Evolutionary conservation across 53 echinoderm and acorn worm species (phyloP), one percentile per base, ranked within the genome.

Genomic region (Arbacia lixula): DNA sequence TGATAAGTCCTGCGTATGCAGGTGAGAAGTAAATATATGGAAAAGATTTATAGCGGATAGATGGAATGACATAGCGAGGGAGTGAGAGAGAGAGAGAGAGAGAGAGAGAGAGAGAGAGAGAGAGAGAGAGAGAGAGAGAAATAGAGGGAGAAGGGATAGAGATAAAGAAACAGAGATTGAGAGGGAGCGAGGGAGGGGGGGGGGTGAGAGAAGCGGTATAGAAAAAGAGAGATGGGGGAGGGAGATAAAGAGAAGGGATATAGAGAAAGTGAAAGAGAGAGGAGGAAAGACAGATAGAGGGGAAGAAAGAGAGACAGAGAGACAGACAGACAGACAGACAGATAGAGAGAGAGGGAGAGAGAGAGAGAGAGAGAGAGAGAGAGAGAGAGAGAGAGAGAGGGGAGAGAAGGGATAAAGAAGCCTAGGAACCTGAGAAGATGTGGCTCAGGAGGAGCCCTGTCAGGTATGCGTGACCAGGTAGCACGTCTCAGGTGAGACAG

Each of bases 391-490:
- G 14, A 46, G 46, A 46, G 14, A 30, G 64, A 27, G 0, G 34
- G 14, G 38, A 2, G 49, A 71, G 71, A 25, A 71, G 71, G 28
- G 38, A 39, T 40, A 40, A 43, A 71, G 71, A 40, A 26, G 38
- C 41, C 8, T 71, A 25, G 40, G 43, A 71, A 71, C 41, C 49
- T 25, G 71, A 43, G 71, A 71, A 5, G 66, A 38, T 36, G 66
- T 32, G 39, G 52, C 53, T 34, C 19, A 75, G 75, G 75, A 53
- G 75, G 75, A 5, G 31, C 54, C 75, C 54, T 31, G 34, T 14
- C 75, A 33, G 75, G 75, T 53, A 75, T 75, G 75, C 75, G 20
- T 51, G 53, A 75, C 75, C 52, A 31, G 55, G 55, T 53, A 31
- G 34, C 52, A 6, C 33, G 29, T 20, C 53, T 52, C 53, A 53